These are phyloP conservation scores for Triops longicaudatus DNA, from an alignment of 1,140 invertebrate genomes.

Conservation along the genomic window DNA sequence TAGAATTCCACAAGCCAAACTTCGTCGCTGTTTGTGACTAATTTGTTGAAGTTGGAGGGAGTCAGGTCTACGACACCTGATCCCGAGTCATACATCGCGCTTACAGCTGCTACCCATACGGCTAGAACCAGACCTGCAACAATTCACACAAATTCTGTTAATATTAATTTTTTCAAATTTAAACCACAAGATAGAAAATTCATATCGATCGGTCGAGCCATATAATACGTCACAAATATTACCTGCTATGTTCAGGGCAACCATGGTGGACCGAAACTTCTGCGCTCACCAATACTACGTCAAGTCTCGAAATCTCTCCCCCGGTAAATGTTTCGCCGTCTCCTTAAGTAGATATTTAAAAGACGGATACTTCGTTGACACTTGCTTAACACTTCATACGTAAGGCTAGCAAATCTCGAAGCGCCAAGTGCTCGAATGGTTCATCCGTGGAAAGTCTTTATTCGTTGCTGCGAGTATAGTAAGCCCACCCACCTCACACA, in stretches of 20 bases:
- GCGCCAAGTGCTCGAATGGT: neutral
- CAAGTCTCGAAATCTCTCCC: too few relatives aligned
- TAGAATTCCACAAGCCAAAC: slow-evolving; percentile 92
- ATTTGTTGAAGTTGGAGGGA: slow-evolving; percentile 77
- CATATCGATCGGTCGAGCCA: too few relatives aligned
- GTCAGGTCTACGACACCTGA: slow-evolving; percentile 86
- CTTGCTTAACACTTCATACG: neutral
- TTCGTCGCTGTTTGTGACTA: slow-evolving; percentile 73
- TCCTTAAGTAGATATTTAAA: neutral
- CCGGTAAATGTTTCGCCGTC: neutral
- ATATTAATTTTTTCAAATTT: neutral
- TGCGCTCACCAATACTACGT: too few relatives aligned
- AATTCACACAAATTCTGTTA: neutral
- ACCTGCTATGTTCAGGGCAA: neutral
- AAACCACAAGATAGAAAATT: neutral
- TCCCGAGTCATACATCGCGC: slow-evolving; percentile 64
- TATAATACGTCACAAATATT: neutral
- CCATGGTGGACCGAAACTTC: neutral
- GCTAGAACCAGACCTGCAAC: slow-evolving; percentile 21
- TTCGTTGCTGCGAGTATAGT: neutral
- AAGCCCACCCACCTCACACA: neutral
- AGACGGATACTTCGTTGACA: neutral
- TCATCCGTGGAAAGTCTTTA: neutral
- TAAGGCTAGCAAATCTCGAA: neutral
- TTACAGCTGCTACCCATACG: slow-evolving; percentile 36